Conservation (phyloP, 1,140 invertebrate species). For the Luehdorfia chinensis region DNA sequence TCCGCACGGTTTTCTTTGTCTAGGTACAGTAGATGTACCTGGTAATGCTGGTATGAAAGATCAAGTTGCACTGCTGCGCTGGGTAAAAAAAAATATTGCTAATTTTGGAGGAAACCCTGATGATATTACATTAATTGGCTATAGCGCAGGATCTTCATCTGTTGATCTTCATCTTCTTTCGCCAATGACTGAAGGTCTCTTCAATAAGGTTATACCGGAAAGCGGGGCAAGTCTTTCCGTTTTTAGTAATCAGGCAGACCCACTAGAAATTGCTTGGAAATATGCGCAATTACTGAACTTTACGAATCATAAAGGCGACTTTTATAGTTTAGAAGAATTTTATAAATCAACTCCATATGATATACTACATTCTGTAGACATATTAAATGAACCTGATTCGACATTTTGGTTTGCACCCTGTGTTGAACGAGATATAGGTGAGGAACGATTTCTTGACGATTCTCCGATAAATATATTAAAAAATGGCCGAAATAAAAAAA, state of each 20-base stretch:
- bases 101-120: conserved; percentile 41
- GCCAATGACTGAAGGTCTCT: conserved; percentile 30
- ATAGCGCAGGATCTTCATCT: conserved; percentile 34
- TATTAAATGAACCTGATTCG: neutral
- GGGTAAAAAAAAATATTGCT: conserved; percentile 41
- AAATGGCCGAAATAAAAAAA: conserved; percentile 18
- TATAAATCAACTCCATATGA: conserved; percentile 17
- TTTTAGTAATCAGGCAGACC: conserved; percentile 30
- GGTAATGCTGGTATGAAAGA: conserved; percentile 50
- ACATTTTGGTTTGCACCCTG: conserved; percentile 18
- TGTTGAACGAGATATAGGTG: conserved; percentile 22
- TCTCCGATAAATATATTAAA: conserved; percentile 24
- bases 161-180: conserved; percentile 37
- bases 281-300: conserved; percentile 21
- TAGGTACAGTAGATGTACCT: conserved; percentile 35
- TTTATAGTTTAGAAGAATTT: conserved; percentile 14
- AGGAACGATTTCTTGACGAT: conserved; percentile 25
- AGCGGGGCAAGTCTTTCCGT: conserved; percentile 25
- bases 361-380: neutral
- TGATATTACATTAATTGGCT: conserved; percentile 39
- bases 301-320: neutral
- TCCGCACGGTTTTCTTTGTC: conserved; percentile 37
- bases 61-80: conserved; percentile 33
- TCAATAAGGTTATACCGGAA: conserved; percentile 35
- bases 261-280: conserved; percentile 26